Evolutionary conservation across 1,140 invertebrate genomes (phyloP), one percentile per base, ranked within the genome.

Genomic region (Orussus abietinus): DNA sequence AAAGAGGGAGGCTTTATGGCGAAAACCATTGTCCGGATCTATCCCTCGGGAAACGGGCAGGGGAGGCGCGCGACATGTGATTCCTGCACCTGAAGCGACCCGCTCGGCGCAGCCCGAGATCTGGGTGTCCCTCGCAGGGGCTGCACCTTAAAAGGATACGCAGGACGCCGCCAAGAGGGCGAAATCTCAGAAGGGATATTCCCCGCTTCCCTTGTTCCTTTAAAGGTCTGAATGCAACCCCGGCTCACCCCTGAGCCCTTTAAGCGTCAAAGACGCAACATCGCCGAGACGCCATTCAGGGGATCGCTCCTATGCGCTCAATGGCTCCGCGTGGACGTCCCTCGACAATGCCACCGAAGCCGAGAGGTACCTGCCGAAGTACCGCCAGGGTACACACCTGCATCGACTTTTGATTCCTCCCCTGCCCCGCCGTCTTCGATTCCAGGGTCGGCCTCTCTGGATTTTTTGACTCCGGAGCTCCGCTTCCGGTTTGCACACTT

Each of bases 221-320:
- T 55, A 45, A 57, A 53, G 53, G 4, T 42, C 53, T 53, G 42
- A 57, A 57, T 49, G 46, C 38, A 30, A 29, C 20, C 4, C 5
- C 9, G 11, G 13, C 4, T 20, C 12, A 22, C 13, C 13, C 9
- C 31, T 9, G 19, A 39, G 38, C 25, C 18, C n/a, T 19, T 32
- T n/a, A n/a, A n/a, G n/a, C n/a, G n/a, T n/a, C n/a, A n/a, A n/a
- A n/a, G n/a, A n/a, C n/a, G n/a, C n/a, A n/a, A n/a, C n/a, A n/a
- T n/a, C n/a, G n/a, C n/a, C n/a, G n/a, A n/a, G n/a, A n/a, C n/a
- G n/a, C n/a, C n/a, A n/a, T n/a, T n/a, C n/a, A n/a, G n/a, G n/a
- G n/a, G n/a, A n/a, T n/a, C n/a, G n/a, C n/a, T n/a, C n/a, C n/a
- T 38, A 18, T 12, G 26, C 12, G 17, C 28, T 38, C 19, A 38